Percentiles rank a stretch among this genome's conserved stretches.
phyloP scores from a whole-genome alignment of 2,113 vertebrate species.

The Bufo gargarizans region DNA sequence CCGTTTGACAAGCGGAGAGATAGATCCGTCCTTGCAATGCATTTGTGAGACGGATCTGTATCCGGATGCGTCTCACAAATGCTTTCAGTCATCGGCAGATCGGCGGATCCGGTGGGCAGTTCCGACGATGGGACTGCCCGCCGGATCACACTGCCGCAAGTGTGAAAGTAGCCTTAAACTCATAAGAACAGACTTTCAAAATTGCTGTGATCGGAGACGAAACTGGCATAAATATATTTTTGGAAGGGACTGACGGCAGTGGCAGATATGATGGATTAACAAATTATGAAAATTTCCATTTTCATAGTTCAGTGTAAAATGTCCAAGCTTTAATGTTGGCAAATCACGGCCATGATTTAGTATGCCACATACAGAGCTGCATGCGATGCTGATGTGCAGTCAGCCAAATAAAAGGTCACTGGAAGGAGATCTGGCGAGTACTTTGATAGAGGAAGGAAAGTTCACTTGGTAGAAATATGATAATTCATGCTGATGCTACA shows the following conservation, averaged over 20 bases:
- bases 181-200: background rate
- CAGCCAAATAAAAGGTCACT: conserved; percentile 3
- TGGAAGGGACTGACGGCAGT: background rate
- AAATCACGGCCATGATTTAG: background rate
- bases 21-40: too few relatives aligned
- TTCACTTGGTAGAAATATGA: conserved; percentile 15
- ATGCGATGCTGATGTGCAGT: background rate
- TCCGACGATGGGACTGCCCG: too few relatives aligned
- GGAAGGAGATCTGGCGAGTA: conserved; percentile 4
- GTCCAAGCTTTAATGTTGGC: background rate
- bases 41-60: too few relatives aligned
- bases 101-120: too few relatives aligned
- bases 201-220: background rate
- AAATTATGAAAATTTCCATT: conserved; percentile 13
- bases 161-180: too few relatives aligned
- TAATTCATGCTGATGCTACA: background rate
- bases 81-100: too few relatives aligned
- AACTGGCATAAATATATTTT: background rate
- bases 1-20: too few relatives aligned
- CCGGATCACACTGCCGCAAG: too few relatives aligned
- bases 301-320: conserved; percentile 15
- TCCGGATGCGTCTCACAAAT: too few relatives aligned
- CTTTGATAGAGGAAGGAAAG: background rate
- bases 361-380: background rate
- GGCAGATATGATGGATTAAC: conserved; percentile 12